Percentiles rank a stretch among this genome's conserved stretches.
Conservation (phyloP, 2,888 invertebrate genomes). For the Unio delphinus region DNA sequence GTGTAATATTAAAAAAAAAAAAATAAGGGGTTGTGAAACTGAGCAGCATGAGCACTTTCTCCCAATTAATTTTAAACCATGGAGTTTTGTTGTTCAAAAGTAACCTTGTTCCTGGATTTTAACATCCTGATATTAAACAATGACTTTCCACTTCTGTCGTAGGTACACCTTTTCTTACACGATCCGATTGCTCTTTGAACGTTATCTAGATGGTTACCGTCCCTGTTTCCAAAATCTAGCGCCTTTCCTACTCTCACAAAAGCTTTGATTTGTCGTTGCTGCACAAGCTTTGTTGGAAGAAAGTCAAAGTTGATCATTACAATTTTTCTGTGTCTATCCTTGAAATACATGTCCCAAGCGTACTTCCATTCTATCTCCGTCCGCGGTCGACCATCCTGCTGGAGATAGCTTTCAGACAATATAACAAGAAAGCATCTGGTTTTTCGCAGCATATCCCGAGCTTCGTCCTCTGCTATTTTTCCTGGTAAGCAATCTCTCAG, state of each 20-base stretch:
- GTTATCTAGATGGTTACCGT: not conserved
- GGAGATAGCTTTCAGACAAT: not conserved
- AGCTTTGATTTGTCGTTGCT: not conserved
- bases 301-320: not conserved
- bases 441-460: not conserved
- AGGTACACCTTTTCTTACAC: no score
- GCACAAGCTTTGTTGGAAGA: not conserved
- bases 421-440: conserved; percentile 4
- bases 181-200: not conserved
- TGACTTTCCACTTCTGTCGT: no score
- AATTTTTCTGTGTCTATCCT: not conserved
- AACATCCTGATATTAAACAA: no score
- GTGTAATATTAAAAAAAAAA: no score
- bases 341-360: conserved; percentile 6
- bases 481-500: conserved; percentile 1
- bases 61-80: no score
- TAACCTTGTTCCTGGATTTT: no score
- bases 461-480: conserved; percentile 1
- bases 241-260: conserved; percentile 6
- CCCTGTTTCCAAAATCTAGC: not conserved
- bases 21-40: no score
- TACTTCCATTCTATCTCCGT: conserved; percentile 11
- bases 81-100: no score
- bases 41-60: no score
- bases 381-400: not conserved